Evolutionary conservation across 2,797 vertebrate species (phyloP).

Genomic region (Sebastes wilsoni): DNA sequence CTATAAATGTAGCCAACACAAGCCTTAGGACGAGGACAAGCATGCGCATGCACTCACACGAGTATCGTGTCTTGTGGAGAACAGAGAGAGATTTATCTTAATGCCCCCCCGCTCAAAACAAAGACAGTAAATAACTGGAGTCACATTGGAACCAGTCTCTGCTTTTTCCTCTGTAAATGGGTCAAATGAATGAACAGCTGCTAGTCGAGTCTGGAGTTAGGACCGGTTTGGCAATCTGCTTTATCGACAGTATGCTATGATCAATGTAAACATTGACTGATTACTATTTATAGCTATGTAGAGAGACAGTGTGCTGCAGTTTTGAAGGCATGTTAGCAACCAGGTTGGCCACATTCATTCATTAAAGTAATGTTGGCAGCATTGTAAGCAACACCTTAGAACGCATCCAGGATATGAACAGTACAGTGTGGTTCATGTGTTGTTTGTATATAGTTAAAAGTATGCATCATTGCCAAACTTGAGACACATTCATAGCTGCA

Average conservation of each 20-base stretch:
- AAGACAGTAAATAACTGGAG: constrained; percentile 52
- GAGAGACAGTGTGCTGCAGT: not conserved
- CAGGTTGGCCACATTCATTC: constrained; percentile 2
- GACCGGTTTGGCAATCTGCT: constrained; percentile 37
- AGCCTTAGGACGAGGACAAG: constrained; percentile 39
- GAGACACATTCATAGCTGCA: not conserved
- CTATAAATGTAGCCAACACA: constrained; percentile 57
- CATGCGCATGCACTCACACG: constrained; percentile 8
- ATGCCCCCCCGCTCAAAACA: constrained; percentile 22
- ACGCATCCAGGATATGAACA: not conserved
- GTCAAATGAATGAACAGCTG: constrained; percentile 49
- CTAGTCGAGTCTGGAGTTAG: constrained; percentile 12
- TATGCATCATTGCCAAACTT: not conserved
- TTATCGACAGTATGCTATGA: constrained; percentile 36
- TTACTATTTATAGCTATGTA: constrained; percentile 45
- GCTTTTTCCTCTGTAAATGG: constrained; percentile 41
- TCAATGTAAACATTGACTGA: constrained; percentile 57
- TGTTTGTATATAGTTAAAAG: not conserved
- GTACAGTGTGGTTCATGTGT: not conserved
- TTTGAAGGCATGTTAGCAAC: constrained; percentile 10
- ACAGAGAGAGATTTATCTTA: constrained; percentile 53
- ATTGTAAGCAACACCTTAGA: not conserved
- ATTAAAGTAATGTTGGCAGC: not conserved
- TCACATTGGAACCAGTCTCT: constrained; percentile 47
- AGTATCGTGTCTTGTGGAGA: constrained; percentile 24